A percentile compares a stretch with the other conserved stretches of the same genome.
Evolutionary conservation across 1,140 invertebrate genomes (phyloP).

Genomic region (Yoshiicerus persimilis): DNA sequence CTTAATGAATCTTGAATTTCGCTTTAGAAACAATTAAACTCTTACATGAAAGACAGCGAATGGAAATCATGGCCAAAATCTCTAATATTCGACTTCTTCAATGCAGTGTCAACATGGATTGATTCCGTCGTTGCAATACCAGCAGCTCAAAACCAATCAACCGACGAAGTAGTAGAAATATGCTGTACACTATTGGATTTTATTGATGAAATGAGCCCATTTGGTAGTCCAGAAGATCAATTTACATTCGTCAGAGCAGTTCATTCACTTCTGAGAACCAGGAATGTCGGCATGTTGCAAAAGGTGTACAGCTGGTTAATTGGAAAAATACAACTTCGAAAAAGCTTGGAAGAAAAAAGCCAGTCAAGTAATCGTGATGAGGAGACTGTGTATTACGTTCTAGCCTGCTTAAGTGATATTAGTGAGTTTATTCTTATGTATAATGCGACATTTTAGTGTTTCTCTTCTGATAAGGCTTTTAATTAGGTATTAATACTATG

Average conservation of each 20-base stretch:
- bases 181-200: constrained; percentile 4
- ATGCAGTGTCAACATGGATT: background rate
- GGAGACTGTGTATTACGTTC: constrained; percentile 6
- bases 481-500: background rate
- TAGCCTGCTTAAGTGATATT: constrained; percentile 39
- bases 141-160: background rate
- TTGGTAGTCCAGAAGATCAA: background rate
- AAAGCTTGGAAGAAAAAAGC: background rate
- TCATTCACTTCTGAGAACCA: constrained; percentile 29
- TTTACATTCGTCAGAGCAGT: constrained; percentile 17
- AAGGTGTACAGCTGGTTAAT: constrained; percentile 39
- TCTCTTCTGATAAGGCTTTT: background rate
- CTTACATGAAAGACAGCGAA: background rate
- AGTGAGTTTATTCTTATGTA: constrained; percentile 8
- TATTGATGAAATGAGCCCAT: background rate
- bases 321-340: background rate
- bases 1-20: background rate
- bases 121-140: background rate
- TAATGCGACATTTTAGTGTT: background rate
- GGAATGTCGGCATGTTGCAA: constrained; percentile 40
- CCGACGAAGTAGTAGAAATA: constrained; percentile 25
- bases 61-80: constrained; percentile 25
- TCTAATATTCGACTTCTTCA: background rate
- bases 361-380: background rate
- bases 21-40: background rate